Conservation (phyloP, 2,888 invertebrate species). For the Troides oblongomaculatus region DNA sequence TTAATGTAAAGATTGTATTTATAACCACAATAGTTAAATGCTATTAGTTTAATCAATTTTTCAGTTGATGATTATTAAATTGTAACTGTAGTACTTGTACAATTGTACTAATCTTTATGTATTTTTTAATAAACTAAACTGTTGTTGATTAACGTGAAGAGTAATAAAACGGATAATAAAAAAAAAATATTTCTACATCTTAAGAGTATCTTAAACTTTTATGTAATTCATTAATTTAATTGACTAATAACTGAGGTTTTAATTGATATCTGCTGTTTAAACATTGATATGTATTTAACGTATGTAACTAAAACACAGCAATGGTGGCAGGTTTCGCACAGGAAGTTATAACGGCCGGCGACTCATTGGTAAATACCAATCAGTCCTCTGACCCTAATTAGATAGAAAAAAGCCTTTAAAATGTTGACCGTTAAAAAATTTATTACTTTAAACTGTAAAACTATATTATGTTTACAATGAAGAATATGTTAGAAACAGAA, state of each 20-base stretch:
- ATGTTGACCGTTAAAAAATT: neutral
- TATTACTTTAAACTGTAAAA: neutral
- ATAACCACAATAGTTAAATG: no score
- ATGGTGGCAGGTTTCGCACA: neutral
- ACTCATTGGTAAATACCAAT: neutral
- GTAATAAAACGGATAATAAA: no score
- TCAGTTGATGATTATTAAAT: no score
- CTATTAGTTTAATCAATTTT: no score
- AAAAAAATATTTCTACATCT: no score
- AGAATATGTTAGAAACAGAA: neutral
- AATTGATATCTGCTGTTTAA: neutral
- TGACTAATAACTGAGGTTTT: neutral
- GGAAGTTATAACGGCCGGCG: neutral
- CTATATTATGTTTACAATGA: neutral
- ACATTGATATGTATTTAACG: neutral
- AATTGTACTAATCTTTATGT: no score
- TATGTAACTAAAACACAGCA: neutral
- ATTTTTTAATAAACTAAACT: no score
- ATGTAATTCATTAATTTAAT: neutral
- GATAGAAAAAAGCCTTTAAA: neutral
- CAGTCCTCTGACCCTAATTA: conserved; percentile 1
- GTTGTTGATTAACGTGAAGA: no score
- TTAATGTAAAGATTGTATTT: no score
- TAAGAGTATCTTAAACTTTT: neutral
- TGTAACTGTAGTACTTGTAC: no score